phyloP scores from a whole-genome alignment of 2,797 vertebrate species.

The Hafferia zeledoni region DNA sequence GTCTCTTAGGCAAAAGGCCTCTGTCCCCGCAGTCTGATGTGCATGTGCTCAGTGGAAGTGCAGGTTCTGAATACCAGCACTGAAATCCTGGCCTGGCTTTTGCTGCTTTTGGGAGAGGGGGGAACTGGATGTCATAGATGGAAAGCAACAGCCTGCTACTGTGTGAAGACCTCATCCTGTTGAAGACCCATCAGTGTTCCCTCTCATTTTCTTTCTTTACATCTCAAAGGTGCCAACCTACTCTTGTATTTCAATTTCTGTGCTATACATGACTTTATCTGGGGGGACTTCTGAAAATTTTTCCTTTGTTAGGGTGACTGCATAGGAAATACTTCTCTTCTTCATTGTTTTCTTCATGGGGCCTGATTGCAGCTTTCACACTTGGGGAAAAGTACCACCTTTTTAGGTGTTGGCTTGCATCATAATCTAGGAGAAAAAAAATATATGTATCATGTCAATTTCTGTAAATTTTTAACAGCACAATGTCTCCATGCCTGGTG shows the following conservation, averaged over 20 bases:
- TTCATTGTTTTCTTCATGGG: not conserved
- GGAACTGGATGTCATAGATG: accelerated
- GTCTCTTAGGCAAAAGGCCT: not conserved
- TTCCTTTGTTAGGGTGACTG: not conserved
- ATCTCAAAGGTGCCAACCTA: not conserved
- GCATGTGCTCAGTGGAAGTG: not conserved
- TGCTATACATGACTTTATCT: not conserved
- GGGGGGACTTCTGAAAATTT: not conserved
- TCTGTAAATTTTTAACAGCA: slow-evolving; percentile 56
- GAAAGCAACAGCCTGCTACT: not conserved
- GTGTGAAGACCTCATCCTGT: not conserved
- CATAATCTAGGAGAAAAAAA: not conserved
- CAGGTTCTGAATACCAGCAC: not conserved
- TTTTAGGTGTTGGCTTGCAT: not conserved
- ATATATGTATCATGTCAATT: not conserved
- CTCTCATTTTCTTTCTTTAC: not conserved
- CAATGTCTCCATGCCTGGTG: slow-evolving; percentile 64
- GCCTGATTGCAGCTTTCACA: not conserved
- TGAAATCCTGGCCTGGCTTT: not conserved
- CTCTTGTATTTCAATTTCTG: not conserved
- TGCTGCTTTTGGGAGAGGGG: not conserved
- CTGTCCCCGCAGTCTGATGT: not conserved
- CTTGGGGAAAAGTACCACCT: not conserved
- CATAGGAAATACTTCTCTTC: not conserved
- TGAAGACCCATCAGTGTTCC: not conserved